Conservation (phyloP, 1,140 invertebrate species). For the Drosophila arawakana region DNA sequence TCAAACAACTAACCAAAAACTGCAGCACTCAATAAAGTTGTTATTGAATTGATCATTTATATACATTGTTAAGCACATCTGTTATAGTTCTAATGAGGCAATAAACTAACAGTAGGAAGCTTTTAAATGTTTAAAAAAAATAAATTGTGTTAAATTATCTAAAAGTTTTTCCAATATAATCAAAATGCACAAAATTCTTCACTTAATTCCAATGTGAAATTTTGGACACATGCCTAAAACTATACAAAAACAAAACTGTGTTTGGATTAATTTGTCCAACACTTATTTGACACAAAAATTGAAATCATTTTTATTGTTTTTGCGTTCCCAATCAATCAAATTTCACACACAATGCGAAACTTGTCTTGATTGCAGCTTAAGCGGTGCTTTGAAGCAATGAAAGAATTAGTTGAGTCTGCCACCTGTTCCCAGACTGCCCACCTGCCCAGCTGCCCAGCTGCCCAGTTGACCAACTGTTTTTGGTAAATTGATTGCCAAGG, state of each 20-base stretch:
- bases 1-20: conserved; percentile 4
- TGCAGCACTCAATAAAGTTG: conserved; percentile 29
- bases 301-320: neutral
- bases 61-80: neutral
- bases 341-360: neutral
- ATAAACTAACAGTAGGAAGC: no score
- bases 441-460: conserved; percentile 9
- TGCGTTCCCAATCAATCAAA: conserved; percentile 3
- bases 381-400: neutral
- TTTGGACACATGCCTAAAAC: no score
- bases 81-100: neutral
- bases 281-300: neutral
- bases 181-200: no score
- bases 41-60: conserved; percentile 4
- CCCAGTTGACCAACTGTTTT: conserved; percentile 27
- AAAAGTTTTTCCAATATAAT: no score
- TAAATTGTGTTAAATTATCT: no score
- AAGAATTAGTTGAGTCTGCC: conserved; percentile 10
- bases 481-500: conserved; percentile 50
- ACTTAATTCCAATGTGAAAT: no score
- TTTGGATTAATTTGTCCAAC: no score
- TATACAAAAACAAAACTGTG: no score
- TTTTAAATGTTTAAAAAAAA: no score
- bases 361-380: neutral
- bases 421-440: conserved; percentile 31